Base-by-base conservation (phyloP, 2,888 invertebrate species). In the Ischnura elegans region DNA sequence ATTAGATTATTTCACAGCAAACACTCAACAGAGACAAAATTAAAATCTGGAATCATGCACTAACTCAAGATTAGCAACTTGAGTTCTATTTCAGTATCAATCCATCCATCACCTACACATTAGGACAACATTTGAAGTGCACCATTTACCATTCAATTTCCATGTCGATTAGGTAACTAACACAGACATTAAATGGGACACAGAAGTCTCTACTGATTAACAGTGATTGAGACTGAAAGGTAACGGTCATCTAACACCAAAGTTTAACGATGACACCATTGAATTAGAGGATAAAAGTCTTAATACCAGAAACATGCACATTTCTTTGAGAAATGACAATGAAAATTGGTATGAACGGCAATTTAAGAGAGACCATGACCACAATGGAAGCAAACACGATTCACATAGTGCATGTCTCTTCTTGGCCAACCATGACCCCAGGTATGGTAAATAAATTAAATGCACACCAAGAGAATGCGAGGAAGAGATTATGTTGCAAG, bases 401-500 rank as follows among this genome's bases (percentile, higher is more conserved):
- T 43, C 3, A 61, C 43, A 25, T 16, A 43, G 43, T 51, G n/a
- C 8, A 43, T 6, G 61, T 43, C 25, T 29, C 25, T 55, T 61
- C 36, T 13, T 42, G 43, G 42, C 61, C 43, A 16, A 66, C n/a
- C 61, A 61, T 61, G 61, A 61, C 45, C 61, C 61, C 66, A 42
- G 61, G 61, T n/a, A 61, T 66, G 90, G n/a, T 61, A 61, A 45
- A 90, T 90, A 90, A 90, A 90, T 90, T 61, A 90, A 90, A 61
- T 21, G 43, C 90, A 90, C 90, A 90, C 43, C 42, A n/a, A 45
- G 61, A 61, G 61, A 43, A 36, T 90, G 61, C 25, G n/a, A 61
- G 90, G 25, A 66, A 90, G 42, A 90, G 61, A 61, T 66, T 66
- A 90, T n/a, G 21, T 55, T 55, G 19, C 87, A 55, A 25, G n/a